Evolutionary conservation across 2,113 vertebrate genomes (phyloP).

Genomic region (Sterna hirundo): DNA sequence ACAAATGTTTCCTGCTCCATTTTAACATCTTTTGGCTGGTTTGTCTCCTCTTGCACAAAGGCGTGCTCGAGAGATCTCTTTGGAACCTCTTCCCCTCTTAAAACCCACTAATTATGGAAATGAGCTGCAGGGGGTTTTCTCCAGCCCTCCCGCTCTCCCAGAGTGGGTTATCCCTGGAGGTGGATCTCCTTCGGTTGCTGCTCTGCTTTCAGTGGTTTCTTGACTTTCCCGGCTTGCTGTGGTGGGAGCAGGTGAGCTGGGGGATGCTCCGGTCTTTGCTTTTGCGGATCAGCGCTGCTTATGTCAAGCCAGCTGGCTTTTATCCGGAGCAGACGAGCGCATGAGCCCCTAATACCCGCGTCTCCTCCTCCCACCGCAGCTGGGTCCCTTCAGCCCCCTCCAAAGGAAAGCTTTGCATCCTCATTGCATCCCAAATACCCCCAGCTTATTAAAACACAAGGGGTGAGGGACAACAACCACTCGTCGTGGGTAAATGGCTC

Average conservation of each 20-base stretch:
- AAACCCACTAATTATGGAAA: neutral
- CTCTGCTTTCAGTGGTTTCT: neutral
- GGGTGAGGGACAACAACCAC: neutral
- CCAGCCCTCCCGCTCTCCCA: neutral
- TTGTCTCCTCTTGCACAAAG: neutral
- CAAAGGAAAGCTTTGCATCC: neutral
- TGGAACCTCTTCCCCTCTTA: neutral
- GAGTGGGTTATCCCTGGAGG: neutral
- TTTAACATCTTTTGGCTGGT: neutral
- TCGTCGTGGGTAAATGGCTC: fast-evolving
- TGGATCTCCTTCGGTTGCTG: neutral
- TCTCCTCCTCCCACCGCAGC: neutral
- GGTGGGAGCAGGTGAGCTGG: neutral
- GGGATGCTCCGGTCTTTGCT: neutral
- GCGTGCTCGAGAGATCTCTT: neutral
- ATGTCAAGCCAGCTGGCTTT: neutral
- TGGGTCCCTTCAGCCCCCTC: neutral
- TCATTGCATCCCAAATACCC: fast-evolving
- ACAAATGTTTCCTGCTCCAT: fast-evolving
- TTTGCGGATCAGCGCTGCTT: neutral
- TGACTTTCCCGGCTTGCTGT: neutral
- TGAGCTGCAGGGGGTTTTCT: neutral
- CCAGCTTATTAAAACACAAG: neutral
- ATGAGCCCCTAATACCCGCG: neutral
- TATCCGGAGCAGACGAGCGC: neutral